Evolutionary conservation across 2,888 invertebrate species (phyloP), one percentile per base, ranked within the genome.

Genomic region (Dryomyza anilis): DNA sequence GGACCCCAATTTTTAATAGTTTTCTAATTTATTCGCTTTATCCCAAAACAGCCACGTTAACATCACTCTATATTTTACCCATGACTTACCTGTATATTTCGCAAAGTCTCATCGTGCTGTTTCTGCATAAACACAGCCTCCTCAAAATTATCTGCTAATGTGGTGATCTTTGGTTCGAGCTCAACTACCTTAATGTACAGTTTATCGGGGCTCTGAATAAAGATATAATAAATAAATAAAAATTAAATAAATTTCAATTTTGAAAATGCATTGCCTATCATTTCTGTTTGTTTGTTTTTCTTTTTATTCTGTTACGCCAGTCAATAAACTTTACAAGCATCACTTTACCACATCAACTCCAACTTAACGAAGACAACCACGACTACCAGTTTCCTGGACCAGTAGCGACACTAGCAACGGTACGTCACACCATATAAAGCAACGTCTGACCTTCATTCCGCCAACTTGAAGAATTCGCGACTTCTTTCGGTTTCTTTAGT

Each of bases 161-260:
- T 88, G 73, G 94, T 91, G 75, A 95, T 86, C 80, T 91, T 91
- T 52, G 95, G 95, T 71, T 90, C 89, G 78, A 95, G 88, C 83
- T 95, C 94, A 76, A 95, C 87, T 70, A 95, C 91, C 81, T 94
- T 92, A 73, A 95, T 86, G 77, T 92, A 89, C 71, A 94, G 86
- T 87, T 90, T 91, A 79, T 93, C 91, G 74, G 90, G 89, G 77
- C 91, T 91, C 94, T 95, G 86, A 19, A 87, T 86, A 69, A 74
- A 76, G 69, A 25, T 55, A 27, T 16, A n/a, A 8, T 12, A 33
- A 33, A 33, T 8, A 8, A 29, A 59, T 59, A 39, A 63, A 61
- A 64, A 58, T 39, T 8, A 50, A 50, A 25, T 23, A 25, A 16
- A 25, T 7, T n/a, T n/a, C n/a, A 14, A 16, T 14, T 43, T 8